phyloP scores from a whole-genome alignment of 2,797 vertebrate genomes.

The Ctenochaetus hawaiiensis region DNA sequence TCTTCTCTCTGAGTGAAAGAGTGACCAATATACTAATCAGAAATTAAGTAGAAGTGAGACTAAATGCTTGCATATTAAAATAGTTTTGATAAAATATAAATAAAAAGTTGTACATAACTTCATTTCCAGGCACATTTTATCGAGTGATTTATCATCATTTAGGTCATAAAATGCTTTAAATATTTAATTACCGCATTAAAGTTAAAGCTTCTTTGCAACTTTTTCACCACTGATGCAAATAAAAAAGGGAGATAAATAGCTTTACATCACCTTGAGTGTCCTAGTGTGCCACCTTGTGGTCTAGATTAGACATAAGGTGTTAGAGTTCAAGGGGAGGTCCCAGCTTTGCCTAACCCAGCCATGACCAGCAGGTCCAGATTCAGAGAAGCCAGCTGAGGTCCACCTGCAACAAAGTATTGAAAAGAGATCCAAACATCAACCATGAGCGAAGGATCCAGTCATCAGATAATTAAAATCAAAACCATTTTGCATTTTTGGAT shows the following conservation, averaged over 20 bases:
- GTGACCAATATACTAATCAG: background rate
- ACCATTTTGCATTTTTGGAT: background rate
- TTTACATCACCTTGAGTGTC: constrained; percentile 29
- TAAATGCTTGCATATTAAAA: background rate
- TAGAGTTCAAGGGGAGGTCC: constrained; percentile 70
- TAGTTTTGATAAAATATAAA: background rate
- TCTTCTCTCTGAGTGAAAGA: background rate
- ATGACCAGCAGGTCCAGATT: constrained; percentile 47
- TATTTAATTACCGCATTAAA: background rate
- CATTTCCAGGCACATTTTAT: background rate
- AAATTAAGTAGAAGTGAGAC: background rate
- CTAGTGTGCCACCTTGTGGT: constrained; percentile 78
- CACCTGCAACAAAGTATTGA: constrained; percentile 41
- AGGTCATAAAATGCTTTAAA: background rate
- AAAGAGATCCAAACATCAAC: constrained; percentile 2
- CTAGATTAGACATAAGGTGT: constrained; percentile 6
- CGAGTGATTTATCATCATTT: background rate
- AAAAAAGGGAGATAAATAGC: background rate
- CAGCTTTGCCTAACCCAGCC: constrained; percentile 37
- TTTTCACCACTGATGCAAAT: background rate
- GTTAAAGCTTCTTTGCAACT: background rate
- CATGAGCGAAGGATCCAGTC: background rate
- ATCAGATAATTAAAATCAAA: background rate
- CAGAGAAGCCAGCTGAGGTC: constrained; percentile 18
- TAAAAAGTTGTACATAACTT: background rate